phyloP scores from a whole-genome alignment of 2,888 invertebrate genomes.

The Dichetophora obliterata region DNA sequence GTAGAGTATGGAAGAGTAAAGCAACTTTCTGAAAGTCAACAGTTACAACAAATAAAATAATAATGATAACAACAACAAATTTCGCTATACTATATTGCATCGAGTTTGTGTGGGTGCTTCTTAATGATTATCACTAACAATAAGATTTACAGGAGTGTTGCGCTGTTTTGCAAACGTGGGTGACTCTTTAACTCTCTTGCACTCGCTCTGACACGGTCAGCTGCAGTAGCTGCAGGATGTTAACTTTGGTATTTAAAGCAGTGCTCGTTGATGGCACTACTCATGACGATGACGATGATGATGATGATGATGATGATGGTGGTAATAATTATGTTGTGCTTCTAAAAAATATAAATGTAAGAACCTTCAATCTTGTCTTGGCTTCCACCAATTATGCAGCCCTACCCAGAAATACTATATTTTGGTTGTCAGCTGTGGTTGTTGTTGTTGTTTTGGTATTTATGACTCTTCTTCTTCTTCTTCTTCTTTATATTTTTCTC shows the following conservation, averaged over 20 bases:
- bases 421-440: background rate
- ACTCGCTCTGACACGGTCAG: background rate
- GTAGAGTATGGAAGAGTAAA: background rate
- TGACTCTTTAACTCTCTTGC: background rate
- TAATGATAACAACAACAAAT: background rate
- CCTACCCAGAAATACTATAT: constrained; percentile 31
- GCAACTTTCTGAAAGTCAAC: constrained; percentile 10
- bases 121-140: constrained; percentile 19
- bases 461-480: background rate
- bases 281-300: background rate
- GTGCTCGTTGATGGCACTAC: too few relatives aligned
- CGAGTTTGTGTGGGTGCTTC: constrained; percentile 47
- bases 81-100: background rate
- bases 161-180: background rate
- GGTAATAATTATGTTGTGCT: background rate
- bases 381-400: constrained; percentile 32
- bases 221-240: background rate
- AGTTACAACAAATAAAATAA: constrained; percentile 36
- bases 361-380: background rate
- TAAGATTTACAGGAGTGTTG: constrained; percentile 7
- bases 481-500: background rate
- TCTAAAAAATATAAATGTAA: background rate
- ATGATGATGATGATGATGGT: background rate
- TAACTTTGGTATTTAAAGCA: too few relatives aligned
- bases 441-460: background rate